Percentiles rank a stretch among this genome's conserved stretches.
Evolutionary conservation across 23 tunicate species (phyloP).

Genomic region (Diplosoma virens): DNA sequence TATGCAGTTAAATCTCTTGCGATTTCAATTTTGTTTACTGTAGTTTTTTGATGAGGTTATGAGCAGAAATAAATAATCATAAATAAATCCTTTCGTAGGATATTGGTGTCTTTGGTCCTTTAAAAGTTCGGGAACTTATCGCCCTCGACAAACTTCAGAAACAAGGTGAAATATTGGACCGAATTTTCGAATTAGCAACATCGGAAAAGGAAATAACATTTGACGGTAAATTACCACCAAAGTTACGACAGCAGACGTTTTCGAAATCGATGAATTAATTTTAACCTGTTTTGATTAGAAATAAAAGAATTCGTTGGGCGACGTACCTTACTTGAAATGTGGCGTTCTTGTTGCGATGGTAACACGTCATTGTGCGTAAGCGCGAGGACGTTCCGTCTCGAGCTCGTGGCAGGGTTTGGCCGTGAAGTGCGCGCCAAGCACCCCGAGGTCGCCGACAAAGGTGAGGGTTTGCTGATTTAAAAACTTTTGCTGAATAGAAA

Average conservation of each 20-base stretch:
- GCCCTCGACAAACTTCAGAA: constrained; percentile 55
- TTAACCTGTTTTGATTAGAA: no score
- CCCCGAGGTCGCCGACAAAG: constrained; percentile 83
- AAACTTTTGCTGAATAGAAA: no score
- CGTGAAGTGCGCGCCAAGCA: constrained; percentile 50
- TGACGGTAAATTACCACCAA: constrained; percentile 79
- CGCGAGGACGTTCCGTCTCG: constrained; percentile 68
- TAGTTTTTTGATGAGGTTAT: no score
- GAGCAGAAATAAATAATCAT: no score
- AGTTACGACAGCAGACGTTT: no score
- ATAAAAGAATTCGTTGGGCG: constrained; percentile 45
- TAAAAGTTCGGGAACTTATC: constrained; percentile 55
- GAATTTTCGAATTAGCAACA: constrained; percentile 29
- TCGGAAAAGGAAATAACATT: constrained; percentile 25
- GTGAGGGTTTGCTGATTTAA: no score
- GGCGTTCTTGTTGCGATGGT: constrained; percentile 92
- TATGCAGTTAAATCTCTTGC: no score
- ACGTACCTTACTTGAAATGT: constrained; percentile 61
- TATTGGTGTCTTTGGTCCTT: constrained; percentile 67
- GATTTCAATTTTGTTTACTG: no score
- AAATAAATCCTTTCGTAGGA: constrained; percentile 57
- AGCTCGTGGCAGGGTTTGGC: constrained; percentile 59
- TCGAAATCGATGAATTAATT: no score
- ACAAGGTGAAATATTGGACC: constrained; percentile 43
- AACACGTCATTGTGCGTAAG: constrained; percentile 46